Percentiles rank a stretch among this genome's conserved stretches.
phyloP scores from a whole-genome alignment of 2,888 invertebrate genomes.

The Epirrhoe tristata region DNA sequence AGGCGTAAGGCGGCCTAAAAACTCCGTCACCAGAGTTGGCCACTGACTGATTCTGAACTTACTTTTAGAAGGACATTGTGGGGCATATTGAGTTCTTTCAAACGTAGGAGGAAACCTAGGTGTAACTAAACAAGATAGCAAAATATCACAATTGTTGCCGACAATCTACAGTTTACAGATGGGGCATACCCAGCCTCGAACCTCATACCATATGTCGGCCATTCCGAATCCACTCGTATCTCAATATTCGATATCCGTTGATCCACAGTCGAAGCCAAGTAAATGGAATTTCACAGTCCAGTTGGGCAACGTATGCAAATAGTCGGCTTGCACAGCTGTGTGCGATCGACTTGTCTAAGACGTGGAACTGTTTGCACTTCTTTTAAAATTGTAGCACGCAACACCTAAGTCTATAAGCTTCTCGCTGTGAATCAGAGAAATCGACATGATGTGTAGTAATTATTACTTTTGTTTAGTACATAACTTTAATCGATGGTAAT shows the following conservation, averaged over 20 bases:
- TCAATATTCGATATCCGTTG: slow-evolving; percentile 12
- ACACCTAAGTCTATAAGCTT: slow-evolving; percentile 11
- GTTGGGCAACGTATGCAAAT: slow-evolving; percentile 41
- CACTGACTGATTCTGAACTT: no score
- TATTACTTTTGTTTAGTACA: no score
- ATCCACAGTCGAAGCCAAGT: slow-evolving; percentile 20
- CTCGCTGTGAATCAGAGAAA: neutral
- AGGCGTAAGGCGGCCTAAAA: no score
- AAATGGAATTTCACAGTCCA: slow-evolving; percentile 18
- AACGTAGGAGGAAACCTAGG: no score
- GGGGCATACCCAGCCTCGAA: neutral
- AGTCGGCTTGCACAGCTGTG: slow-evolving; percentile 41
- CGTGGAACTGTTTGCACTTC: slow-evolving; percentile 27
- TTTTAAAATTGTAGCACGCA: slow-evolving; percentile 18
- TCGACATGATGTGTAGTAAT: neutral
- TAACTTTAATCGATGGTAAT: no score
- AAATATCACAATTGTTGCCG: no score
- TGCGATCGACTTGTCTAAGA: slow-evolving; percentile 18
- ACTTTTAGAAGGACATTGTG: no score
- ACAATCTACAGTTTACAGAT: neutral
- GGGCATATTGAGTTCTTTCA: no score
- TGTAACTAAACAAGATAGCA: no score
- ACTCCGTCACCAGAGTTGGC: no score
- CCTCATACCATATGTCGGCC: slow-evolving; percentile 6
- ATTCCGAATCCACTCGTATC: slow-evolving; percentile 15